Base-by-base conservation (phyloP, 1,140 invertebrate species). In the Drosophila lacertosa region DNA sequence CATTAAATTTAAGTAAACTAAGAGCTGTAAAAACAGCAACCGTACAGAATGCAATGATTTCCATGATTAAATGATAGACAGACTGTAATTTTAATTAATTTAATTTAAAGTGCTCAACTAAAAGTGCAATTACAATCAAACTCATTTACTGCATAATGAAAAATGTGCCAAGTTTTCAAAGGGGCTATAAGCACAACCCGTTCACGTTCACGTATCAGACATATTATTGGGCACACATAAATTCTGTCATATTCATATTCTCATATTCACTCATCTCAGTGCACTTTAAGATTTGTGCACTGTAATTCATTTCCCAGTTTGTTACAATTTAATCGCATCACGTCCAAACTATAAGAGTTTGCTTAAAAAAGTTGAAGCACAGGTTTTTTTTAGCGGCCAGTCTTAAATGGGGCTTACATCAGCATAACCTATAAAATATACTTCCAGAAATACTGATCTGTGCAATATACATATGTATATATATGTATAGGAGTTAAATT, bases 311-410 rank as follows among this genome's bases (percentile, higher is more conserved):
- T 77, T 82, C 78, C 74, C 71, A 63, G 79, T 77, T 83, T 83
- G 83, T 83, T 83, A 83, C 78, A 83, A 83, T 83, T 83, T 77
- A 71, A 78, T 83, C 70, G 79, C 74, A 77, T 75, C 78, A 83
- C 79, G 79, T 83, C 74, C 64, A 62, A 77, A 51, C n/a, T n/a
- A n/a, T n/a, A n/a, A n/a, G n/a, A n/a, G n/a, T n/a, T n/a, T n/a
- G n/a, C n/a, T n/a, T n/a, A n/a, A n/a, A n/a, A n/a, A n/a, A n/a
- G n/a, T n/a, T n/a, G n/a, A n/a, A n/a, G n/a, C n/a, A n/a, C n/a
- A n/a, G n/a, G n/a, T n/a, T n/a, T n/a, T n/a, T n/a, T n/a, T n/a
- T n/a, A n/a, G n/a, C n/a, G n/a, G n/a, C n/a, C n/a, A n/a, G n/a
- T n/a, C n/a, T n/a, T n/a, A n/a, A n/a, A n/a, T n/a, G n/a, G n/a